Percentiles rank a stretch among this genome's conserved stretches.
These are phyloP conservation scores for Tubiluchus corallicola DNA, from an alignment of 2,888 invertebrate genomes.

Conservation along the genomic window DNA sequence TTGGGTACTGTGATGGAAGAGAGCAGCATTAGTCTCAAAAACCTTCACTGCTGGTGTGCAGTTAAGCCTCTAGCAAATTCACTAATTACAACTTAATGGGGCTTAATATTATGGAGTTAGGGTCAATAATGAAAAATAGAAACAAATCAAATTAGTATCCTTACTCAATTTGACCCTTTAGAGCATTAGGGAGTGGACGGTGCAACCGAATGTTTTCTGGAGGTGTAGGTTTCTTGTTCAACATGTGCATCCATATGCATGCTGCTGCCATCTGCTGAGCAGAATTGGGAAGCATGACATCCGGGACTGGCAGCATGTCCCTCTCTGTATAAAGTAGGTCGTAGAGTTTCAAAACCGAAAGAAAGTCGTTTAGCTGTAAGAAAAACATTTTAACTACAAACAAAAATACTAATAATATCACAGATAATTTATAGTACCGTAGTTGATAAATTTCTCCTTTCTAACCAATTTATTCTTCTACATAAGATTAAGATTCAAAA, in stretches of 20 bases:
- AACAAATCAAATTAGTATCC: neutral
- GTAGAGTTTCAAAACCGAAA: conserved; percentile 73
- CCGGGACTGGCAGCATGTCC: conserved; percentile 70
- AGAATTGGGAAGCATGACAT: conserved; percentile 55
- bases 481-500: no score
- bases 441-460: no score
- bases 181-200: conserved; percentile 53
- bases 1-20: no score
- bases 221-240: conserved; percentile 67
- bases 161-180: conserved; percentile 64
- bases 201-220: conserved; percentile 52
- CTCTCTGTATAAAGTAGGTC: conserved; percentile 78
- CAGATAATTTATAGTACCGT: no score
- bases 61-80: no score
- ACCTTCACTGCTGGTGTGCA: no score
- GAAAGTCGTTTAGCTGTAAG: conserved; percentile 51
- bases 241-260: conserved; percentile 87
- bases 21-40: no score
- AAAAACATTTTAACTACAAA: no score
- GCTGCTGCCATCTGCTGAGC: conserved; percentile 72
- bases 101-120: no score
- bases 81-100: no score
- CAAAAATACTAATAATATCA: no score
- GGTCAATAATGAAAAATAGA: neutral
- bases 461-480: no score